phyloP scores from a whole-genome alignment of 2,888 invertebrate genomes.

The Helicoverpa assulta region DNA sequence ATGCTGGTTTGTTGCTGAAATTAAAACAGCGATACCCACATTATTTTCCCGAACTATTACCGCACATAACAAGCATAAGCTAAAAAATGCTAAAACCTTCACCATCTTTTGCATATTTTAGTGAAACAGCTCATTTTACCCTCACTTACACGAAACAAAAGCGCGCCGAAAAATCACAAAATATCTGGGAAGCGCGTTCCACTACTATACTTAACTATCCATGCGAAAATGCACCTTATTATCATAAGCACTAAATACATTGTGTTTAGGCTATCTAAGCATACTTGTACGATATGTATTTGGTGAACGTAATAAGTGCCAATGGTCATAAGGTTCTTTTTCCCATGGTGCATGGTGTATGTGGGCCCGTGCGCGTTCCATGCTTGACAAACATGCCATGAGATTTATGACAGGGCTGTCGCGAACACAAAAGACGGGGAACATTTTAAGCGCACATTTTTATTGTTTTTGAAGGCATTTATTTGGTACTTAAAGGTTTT shows the following conservation, averaged over 20 bases:
- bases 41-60: not conserved
- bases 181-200: slow-evolving; percentile 55
- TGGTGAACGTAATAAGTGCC: too few species aligned
- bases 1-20: too few species aligned
- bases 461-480: slow-evolving; percentile 56
- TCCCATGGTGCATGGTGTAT: slow-evolving; percentile 44
- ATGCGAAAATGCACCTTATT: too few species aligned
- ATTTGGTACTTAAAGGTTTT: slow-evolving; percentile 36
- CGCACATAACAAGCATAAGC: not conserved
- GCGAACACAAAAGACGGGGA: slow-evolving; percentile 44
- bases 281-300: too few species aligned
- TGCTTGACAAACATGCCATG: slow-evolving; percentile 76
- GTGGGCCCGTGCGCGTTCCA: slow-evolving; percentile 56
- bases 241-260: too few species aligned
- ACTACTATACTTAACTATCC: slow-evolving; percentile 39
- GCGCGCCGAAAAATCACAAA: slow-evolving; percentile 54
- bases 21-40: not conserved
- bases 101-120: slow-evolving; percentile 31
- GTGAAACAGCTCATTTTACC: slow-evolving; percentile 64
- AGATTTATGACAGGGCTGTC: slow-evolving; percentile 72
- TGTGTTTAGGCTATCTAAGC: too few species aligned
- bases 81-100: slow-evolving; percentile 20
- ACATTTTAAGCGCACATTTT: slow-evolving; percentile 46
- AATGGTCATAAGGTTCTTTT: too few species aligned
- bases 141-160: slow-evolving; percentile 52